These are phyloP conservation scores for Theocolax elegans DNA, from an alignment of 1,140 invertebrate genomes.

Conservation along the genomic window DNA sequence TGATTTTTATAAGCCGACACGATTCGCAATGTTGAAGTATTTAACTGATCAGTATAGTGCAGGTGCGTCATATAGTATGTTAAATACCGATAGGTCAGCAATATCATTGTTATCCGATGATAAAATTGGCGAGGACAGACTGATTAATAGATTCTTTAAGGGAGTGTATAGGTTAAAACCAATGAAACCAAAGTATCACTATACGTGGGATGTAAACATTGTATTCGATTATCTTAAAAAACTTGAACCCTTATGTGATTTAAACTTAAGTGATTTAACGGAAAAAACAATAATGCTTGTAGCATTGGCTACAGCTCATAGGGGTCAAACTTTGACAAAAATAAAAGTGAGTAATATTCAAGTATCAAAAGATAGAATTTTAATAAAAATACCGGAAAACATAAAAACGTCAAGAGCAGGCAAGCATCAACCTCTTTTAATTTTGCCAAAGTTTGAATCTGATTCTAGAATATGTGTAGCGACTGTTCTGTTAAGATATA, in stretches of 20 bases:
- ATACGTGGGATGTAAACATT: slow-evolving; percentile 49
- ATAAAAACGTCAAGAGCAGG: slow-evolving; percentile 3
- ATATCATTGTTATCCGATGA: slow-evolving; percentile 36
- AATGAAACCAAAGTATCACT: slow-evolving; percentile 46
- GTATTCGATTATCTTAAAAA: slow-evolving; percentile 46
- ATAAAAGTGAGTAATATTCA: not conserved
- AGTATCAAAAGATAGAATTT: not conserved
- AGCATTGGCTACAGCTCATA: not conserved
- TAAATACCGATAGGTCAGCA: slow-evolving; percentile 44
- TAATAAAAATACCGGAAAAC: not conserved
- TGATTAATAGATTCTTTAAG: slow-evolving; percentile 49
- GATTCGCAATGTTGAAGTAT: slow-evolving; percentile 3
- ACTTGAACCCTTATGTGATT: slow-evolving; percentile 19
- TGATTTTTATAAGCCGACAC: slow-evolving; percentile 4
- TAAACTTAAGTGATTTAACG: slow-evolving; percentile 1
- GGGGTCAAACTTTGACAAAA: not conserved
- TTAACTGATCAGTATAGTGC: slow-evolving; percentile 28
- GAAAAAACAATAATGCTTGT: not conserved
- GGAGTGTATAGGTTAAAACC: slow-evolving; percentile 47
- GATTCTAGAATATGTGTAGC: not conserved
- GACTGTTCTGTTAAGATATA: not conserved
- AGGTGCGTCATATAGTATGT: slow-evolving; percentile 40
- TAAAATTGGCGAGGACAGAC: slow-evolving; percentile 37
- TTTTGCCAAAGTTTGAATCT: not conserved
- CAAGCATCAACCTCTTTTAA: not conserved